Base-by-base conservation (phyloP, 1,140 invertebrate genomes). In the Zaprionus kolodkinae region DNA sequence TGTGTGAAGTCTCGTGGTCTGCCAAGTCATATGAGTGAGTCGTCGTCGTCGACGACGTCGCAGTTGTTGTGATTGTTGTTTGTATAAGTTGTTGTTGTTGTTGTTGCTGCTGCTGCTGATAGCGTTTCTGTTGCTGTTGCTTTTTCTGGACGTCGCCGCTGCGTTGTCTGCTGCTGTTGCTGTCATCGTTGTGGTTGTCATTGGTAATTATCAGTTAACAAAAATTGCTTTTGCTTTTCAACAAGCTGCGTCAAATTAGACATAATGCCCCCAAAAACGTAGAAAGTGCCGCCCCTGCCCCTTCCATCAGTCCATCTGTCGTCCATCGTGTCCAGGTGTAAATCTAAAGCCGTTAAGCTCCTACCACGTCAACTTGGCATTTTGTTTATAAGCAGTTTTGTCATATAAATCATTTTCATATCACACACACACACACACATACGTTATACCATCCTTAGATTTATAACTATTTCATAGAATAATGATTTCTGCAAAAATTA, bases 11-110 rank as follows among this genome's bases (percentile, higher is more conserved):
- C 85, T 83, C 85, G 85, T 89, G 85, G 85, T 89, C 85, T 90
- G 81, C 72, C 81, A 89, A 89, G 85, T 89, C 85, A 89, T 89
- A 89, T 89, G 85, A 89, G 85, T 85, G 78, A 85, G 72, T 88
- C 68, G 84, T 89, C 74, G 73, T 52, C 25, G 63, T 33, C 35
- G 68, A 36, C 38, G 15, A 38, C 35, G 36, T 45, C 38, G 59
- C 12, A 43, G 40, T 17, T 33, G 50, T 60, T 65, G 43, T 52
- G 45, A 15, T 56, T 73, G 35, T 69, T 73, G 33, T 48, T 38
- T 60, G 25, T 17, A 30, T 10, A 30, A 36, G 36, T 63, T 45
- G 62, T 76, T 69, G 50, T 56, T 71, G 45, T 76, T 69, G 50
- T 40, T 60, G 45, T 55, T 72, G 17, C 10, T 35, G 54, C 10